Percentiles rank a stretch among this genome's conserved stretches.
Evolutionary conservation across 2,797 vertebrate genomes (phyloP).

Genomic region (Ptychadena robeensis): DNA sequence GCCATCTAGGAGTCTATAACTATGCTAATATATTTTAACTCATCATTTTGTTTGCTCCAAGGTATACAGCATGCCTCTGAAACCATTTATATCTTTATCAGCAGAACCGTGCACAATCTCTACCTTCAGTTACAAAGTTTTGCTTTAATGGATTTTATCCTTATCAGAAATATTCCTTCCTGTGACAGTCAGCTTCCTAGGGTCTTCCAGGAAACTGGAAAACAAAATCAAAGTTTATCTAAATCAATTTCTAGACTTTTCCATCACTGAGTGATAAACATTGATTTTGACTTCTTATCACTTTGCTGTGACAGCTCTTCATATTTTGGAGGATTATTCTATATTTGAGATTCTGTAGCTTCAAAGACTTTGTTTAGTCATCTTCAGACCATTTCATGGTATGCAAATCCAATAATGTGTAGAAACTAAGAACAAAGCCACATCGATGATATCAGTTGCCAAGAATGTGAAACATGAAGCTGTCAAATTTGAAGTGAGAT

Average conservation of each 20-base stretch:
- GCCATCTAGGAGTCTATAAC: not conserved
- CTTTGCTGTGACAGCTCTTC: not conserved
- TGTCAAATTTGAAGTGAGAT: not conserved
- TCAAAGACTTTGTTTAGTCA: not conserved
- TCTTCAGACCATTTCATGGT: not conserved
- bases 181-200: not conserved
- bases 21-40: not conserved
- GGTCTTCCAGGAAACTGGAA: not conserved
- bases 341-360: not conserved
- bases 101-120: not conserved
- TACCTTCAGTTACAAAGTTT: not conserved
- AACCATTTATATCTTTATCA: not conserved
- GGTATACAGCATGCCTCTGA: not conserved
- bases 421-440: not conserved
- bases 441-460: not conserved
- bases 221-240: conserved; percentile 23
- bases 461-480: not conserved
- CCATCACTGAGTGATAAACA: not conserved
- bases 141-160: conserved; percentile 11
- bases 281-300: not conserved
- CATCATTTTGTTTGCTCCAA: not conserved
- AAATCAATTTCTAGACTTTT: conserved; percentile 8
- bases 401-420: not conserved
- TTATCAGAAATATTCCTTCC: conserved; percentile 4
- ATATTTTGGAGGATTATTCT: not conserved